A percentile compares a stretch with the other conserved stretches of the same genome.
Evolutionary conservation across 2,888 invertebrate species (phyloP).

Genomic region (Meteorus colon): DNA sequence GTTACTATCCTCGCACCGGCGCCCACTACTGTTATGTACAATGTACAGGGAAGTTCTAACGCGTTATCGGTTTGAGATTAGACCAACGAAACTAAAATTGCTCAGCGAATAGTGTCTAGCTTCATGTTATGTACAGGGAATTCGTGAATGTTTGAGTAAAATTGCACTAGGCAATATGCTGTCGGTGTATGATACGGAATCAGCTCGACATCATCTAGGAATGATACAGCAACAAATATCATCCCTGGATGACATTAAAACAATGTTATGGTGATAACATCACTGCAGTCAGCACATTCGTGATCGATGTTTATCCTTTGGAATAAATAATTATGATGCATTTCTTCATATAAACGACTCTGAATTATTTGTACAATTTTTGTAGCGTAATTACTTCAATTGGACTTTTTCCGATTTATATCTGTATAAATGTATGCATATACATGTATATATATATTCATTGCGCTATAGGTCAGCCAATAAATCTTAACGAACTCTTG

Average conservation of each 20-base stretch:
- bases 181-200: neutral
- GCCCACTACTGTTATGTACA: neutral
- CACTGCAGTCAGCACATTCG: too few species aligned
- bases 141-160: neutral
- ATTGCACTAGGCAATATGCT: neutral
- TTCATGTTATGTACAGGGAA: neutral
- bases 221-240: neutral
- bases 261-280: too few species aligned
- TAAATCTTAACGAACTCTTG: conserved; percentile 22
- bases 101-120: neutral
- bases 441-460: neutral
- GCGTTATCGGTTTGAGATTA: conserved; percentile 38
- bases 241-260: neutral
- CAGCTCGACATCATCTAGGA: neutral
- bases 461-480: neutral
- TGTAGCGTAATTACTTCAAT: too few species aligned
- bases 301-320: too few species aligned
- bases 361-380: too few species aligned
- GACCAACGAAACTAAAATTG: conserved; percentile 22
- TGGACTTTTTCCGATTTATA: too few species aligned
- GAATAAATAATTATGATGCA: conserved; percentile 17
- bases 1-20: neutral
- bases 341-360: too few species aligned
- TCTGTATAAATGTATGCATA: neutral
- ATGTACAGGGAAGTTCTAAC: conserved; percentile 17